These are phyloP conservation scores for Hyla sarda DNA, from an alignment of 2,113 vertebrate species.

Conservation along the genomic window DNA sequence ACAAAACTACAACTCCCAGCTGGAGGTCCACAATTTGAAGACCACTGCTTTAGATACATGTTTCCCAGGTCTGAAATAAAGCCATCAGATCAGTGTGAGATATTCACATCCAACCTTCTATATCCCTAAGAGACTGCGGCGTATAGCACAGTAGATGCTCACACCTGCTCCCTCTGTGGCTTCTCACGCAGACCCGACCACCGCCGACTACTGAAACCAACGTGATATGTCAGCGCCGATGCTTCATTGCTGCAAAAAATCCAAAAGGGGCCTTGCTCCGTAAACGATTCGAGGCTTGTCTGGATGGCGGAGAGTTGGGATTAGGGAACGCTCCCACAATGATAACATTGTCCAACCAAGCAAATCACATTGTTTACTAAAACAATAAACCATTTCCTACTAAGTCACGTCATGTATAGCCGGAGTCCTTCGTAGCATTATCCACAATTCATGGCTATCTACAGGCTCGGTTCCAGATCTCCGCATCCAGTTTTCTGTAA, in stretches of 20 bases:
- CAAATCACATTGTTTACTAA: conserved; percentile 6
- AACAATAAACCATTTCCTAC: conserved; percentile 10
- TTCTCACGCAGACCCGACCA: not conserved
- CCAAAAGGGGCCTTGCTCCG: not conserved
- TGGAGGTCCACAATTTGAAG: no score
- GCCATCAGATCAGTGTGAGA: no score
- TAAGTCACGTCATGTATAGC: no score
- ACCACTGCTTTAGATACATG: no score
- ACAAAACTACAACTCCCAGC: no score
- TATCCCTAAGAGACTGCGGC: not conserved
- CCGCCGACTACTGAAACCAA: not conserved
- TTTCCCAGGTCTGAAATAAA: no score
- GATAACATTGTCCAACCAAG: not conserved
- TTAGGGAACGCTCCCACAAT: not conserved
- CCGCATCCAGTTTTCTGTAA: not conserved
- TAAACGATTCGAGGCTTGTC: not conserved
- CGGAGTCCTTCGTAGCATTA: not conserved
- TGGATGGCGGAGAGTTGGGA: not conserved
- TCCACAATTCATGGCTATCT: not conserved
- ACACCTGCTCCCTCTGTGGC: not conserved
- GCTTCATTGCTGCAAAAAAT: not conserved
- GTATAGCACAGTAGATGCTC: not conserved
- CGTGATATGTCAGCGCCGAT: not conserved
- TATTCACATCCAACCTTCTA: not conserved
- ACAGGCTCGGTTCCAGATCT: no score